Percentiles rank a stretch among this genome's conserved stretches.
Evolutionary conservation across 2,888 invertebrate species (phyloP).

Genomic region (Heliconius charithonia): DNA sequence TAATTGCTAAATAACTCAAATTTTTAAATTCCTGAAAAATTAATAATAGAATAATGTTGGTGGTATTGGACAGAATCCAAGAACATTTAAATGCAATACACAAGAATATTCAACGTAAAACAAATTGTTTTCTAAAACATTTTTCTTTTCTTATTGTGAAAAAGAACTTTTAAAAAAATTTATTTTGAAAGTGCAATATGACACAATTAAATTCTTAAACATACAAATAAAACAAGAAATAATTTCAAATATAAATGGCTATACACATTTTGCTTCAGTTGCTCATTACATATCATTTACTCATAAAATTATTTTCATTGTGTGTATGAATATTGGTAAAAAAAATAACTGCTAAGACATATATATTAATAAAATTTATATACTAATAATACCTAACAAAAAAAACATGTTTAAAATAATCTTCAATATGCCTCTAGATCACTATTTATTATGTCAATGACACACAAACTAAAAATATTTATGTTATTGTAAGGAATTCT

Average conservation of each 20-base stretch:
- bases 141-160: not conserved
- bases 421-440: not conserved
- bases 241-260: not conserved
- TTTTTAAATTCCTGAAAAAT: not conserved
- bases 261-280: not conserved
- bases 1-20: not conserved
- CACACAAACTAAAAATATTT: not conserved
- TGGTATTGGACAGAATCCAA: no score
- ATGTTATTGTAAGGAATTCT: not conserved
- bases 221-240: not conserved
- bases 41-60: not conserved
- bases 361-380: constrained; percentile 8
- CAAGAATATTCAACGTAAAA: no score
- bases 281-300: not conserved
- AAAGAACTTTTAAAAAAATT: not conserved
- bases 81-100: no score
- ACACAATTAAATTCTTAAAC: not conserved
- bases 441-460: not conserved
- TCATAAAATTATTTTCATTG: not conserved
- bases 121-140: not conserved
- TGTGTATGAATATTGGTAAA: not conserved
- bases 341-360: not conserved
- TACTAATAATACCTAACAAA: constrained; percentile 2
- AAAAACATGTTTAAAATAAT: not conserved
- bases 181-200: constrained; percentile 6